phyloP scores from a whole-genome alignment of 2,113 vertebrate genomes.

The Cebus imitator region DNA sequence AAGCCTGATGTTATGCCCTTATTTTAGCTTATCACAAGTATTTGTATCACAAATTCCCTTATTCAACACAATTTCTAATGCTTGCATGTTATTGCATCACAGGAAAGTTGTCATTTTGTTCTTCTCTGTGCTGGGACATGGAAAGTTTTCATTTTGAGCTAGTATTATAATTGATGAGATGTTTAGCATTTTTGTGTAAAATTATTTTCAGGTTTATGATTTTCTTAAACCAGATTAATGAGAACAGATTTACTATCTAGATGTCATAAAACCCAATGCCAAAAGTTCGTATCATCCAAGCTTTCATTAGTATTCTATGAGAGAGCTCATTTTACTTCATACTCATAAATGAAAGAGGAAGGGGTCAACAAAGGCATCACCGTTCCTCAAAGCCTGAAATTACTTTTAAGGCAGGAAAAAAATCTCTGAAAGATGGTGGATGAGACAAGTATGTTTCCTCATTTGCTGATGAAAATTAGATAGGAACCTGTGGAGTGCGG shows the following conservation, averaged over 20 bases:
- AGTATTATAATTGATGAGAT: not conserved
- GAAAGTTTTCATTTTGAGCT: not conserved
- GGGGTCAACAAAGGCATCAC: not conserved
- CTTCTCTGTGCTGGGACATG: not conserved
- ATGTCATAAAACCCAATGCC: not conserved
- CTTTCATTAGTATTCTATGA: not conserved
- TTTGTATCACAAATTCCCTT: not conserved
- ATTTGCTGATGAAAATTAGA: not conserved
- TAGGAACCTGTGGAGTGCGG: not conserved
- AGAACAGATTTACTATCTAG: not conserved
- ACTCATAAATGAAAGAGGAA: not conserved
- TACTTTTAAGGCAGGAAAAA: not conserved
- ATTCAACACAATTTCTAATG: not conserved
- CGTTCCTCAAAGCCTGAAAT: not conserved
- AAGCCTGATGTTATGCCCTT: not conserved
- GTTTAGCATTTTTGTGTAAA: slow-evolving; percentile 7
- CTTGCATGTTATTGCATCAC: not conserved
- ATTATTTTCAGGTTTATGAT: not conserved
- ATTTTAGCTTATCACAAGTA: not conserved
- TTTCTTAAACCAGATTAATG: not conserved
- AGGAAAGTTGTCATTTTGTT: not conserved
- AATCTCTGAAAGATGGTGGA: not conserved
- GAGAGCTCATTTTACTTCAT: not conserved
- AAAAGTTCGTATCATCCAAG: not conserved
- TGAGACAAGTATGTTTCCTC: not conserved